A percentile compares a stretch with the other conserved stretches of the same genome.
These are phyloP conservation scores for Cryptus viduatorius DNA, from an alignment of 2,888 invertebrate species.

Conservation along the genomic window DNA sequence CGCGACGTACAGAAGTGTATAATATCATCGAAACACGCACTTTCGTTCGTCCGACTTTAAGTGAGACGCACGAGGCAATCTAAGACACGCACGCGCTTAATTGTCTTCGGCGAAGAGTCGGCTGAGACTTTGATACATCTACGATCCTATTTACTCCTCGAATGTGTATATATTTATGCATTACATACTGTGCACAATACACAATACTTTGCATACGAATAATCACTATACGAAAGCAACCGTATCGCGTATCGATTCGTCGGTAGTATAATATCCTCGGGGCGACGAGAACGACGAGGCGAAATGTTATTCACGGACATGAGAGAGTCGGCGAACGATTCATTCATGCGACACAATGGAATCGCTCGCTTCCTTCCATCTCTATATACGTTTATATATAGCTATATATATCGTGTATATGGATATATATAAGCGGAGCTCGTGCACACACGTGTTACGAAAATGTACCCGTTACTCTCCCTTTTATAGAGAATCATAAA, in stretches of 20 bases:
- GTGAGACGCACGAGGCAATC: slow-evolving; percentile 7
- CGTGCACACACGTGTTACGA: slow-evolving; percentile 8
- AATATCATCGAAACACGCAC: slow-evolving; percentile 42
- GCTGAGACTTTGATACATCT: slow-evolving; percentile 5
- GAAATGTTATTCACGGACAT: slow-evolving; percentile 37
- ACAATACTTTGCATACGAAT: slow-evolving; percentile 6
- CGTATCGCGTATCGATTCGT: slow-evolving; percentile 20
- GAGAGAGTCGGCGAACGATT: slow-evolving; percentile 37
- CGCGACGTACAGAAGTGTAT: not conserved
- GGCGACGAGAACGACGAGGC: slow-evolving; percentile 17
- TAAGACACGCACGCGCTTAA: slow-evolving; percentile 25
- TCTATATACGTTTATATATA: not conserved
- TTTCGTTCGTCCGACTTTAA: slow-evolving; percentile 9
- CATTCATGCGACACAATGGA: slow-evolving; percentile 55
- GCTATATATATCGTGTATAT: not conserved
- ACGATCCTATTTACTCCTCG: not conserved
- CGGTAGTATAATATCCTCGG: not conserved
- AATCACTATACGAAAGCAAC: slow-evolving; percentile 1
- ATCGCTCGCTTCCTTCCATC: slow-evolving; percentile 8
- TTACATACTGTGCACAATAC: not conserved
- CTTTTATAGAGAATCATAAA: slow-evolving; percentile 22
- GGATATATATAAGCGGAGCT: not conserved
- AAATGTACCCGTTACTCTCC: not conserved
- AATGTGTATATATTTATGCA: not conserved
- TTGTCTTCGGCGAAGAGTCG: slow-evolving; percentile 21